Conservation (phyloP, 2,888 invertebrate genomes). For the Tetanocera ferruginea region DNA sequence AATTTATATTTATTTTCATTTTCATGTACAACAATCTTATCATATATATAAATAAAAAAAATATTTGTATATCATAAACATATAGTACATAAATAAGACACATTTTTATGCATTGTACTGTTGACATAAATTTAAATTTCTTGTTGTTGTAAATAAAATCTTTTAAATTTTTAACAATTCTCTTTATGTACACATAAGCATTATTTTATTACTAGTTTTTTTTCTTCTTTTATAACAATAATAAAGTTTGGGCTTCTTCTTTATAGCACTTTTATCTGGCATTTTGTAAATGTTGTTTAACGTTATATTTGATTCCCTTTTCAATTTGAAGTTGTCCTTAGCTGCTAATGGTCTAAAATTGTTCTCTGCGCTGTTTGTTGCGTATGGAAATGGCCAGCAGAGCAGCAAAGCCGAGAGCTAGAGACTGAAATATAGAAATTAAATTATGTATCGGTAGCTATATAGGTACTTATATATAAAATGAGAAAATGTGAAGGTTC, state of each 20-base stretch:
- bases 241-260: no score
- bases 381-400: slow-evolving; percentile 62
- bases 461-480: no score
- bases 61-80: neutral
- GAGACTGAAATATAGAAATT: slow-evolving; percentile 51
- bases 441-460: no score
- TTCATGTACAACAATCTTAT: no score
- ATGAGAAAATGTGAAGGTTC: no score
- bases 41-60: neutral
- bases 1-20: no score
- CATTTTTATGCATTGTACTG: neutral
- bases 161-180: neutral
- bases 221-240: no score
- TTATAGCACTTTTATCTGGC: no score
- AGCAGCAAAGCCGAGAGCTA: slow-evolving; percentile 57
- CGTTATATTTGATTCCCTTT: neutral
- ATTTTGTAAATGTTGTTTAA: no score
- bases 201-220: no score
- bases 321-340: no score
- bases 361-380: slow-evolving; percentile 60
- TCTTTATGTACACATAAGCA: no score
- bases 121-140: neutral
- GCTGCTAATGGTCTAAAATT: slow-evolving; percentile 44
- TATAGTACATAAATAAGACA: slow-evolving; percentile 4
- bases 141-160: neutral